Evolutionary conservation across 2,113 vertebrate species (phyloP).

Genomic region (western clawed frog (Xenopus tropicalis)): UCB_Xtro_10.0 CM004450.2:52038001-52038500

Average conservation of each 20-base stretch:
- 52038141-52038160: conserved; percentile 35
- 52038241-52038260: conserved; percentile 5
- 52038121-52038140: conserved; percentile 39
- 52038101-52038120: conserved; percentile 15
- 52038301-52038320: neutral
- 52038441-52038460: too few species aligned
- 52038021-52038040: too few species aligned
- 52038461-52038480: too few species aligned
- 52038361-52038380: too few species aligned
- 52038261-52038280: conserved; percentile 6
- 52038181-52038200: conserved; percentile 47
- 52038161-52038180: conserved; percentile 47
- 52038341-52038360: too few species aligned
- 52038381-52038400: too few species aligned
- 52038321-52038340: neutral
- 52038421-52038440: too few species aligned
- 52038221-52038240: conserved; percentile 44
- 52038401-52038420: too few species aligned
- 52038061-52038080: too few species aligned
- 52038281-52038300: conserved; percentile 1
- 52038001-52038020: too few species aligned
- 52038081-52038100: neutral
- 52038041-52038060: too few species aligned
- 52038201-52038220: conserved; percentile 43
- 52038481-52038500: too few species aligned